These are phyloP conservation scores for Ancistrus triradiatus DNA, from an alignment of 2,113 vertebrate genomes.

Conservation along the genomic window DNA sequence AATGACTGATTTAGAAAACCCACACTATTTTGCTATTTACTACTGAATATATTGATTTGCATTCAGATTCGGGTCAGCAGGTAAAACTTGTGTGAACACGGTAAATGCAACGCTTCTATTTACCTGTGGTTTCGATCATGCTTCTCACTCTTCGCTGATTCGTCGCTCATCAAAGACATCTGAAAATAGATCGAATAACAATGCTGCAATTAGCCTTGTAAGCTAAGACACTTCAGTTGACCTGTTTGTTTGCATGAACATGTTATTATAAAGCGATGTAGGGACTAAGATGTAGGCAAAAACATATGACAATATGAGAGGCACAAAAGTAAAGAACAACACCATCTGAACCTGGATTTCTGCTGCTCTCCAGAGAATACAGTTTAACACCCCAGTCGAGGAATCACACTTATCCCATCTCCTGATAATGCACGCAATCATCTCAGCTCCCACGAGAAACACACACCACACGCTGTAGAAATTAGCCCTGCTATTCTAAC, in stretches of 20 bases:
- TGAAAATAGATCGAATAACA: slow-evolving; percentile 41
- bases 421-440: slow-evolving; percentile 18
- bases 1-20: no score
- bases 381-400: slow-evolving; percentile 11
- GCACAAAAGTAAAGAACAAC: slow-evolving; percentile 1
- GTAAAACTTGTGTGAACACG: neutral
- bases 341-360: slow-evolving; percentile 1
- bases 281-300: no score
- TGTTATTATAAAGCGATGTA: no score
- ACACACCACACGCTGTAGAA: neutral
- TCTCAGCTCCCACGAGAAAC: slow-evolving; percentile 15
- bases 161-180: slow-evolving; percentile 37
- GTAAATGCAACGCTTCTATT: slow-evolving; percentile 40
- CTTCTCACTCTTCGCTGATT: slow-evolving; percentile 5
- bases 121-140: slow-evolving; percentile 77
- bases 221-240: no score
- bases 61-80: neutral
- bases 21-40: no score
- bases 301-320: no score
- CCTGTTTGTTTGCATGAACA: no score
- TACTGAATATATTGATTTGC: no score
- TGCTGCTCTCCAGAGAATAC: neutral
- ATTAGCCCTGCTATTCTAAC: neutral
- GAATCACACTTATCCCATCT: neutral
- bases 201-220: no score